Percentiles rank a stretch among this genome's conserved stretches.
These are phyloP conservation scores for Calliphora vicina DNA, from an alignment of 1,140 invertebrate genomes.

Conservation along the genomic window DNA sequence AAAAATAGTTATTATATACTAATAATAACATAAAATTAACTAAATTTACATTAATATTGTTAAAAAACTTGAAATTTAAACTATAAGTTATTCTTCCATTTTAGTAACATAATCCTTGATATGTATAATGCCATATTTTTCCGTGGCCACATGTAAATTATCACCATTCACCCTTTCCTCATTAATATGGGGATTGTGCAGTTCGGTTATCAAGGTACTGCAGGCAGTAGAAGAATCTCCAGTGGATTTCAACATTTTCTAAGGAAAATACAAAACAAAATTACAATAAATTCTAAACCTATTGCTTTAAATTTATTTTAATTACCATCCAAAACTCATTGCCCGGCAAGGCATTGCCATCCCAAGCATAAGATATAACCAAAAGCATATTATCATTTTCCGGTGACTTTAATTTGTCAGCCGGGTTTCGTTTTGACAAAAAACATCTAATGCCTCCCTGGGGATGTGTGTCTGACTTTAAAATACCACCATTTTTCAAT, in stretches of 20 bases:
- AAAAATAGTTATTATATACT: no score
- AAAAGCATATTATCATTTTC: slow-evolving; percentile 50
- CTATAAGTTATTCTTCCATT: not conserved
- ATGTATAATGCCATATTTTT: slow-evolving; percentile 64
- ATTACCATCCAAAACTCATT: slow-evolving; percentile 66
- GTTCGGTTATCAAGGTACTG: slow-evolving; percentile 66
- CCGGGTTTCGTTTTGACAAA: slow-evolving; percentile 43
- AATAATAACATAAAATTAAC: no score
- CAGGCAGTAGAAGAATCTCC: slow-evolving; percentile 70
- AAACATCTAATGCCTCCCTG: slow-evolving; percentile 44
- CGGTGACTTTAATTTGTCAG: slow-evolving; percentile 41
- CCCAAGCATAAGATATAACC: slow-evolving; percentile 71
- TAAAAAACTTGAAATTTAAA: no score
- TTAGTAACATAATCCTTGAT: slow-evolving; percentile 60
- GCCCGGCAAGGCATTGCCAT: slow-evolving; percentile 71
- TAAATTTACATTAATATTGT: no score
- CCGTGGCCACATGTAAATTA: slow-evolving; percentile 63
- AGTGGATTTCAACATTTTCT: slow-evolving; percentile 49
- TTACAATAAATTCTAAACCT: not conserved
- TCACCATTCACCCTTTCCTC: slow-evolving; percentile 55
- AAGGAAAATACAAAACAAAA: not conserved
- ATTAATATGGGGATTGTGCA: slow-evolving; percentile 68
- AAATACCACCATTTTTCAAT: slow-evolving; percentile 41
- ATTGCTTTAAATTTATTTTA: not conserved
- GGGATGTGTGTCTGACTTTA: slow-evolving; percentile 41